Base-by-base conservation (phyloP, 2,113 vertebrate genomes). In the Paracanthobrama guichenoti region DNA sequence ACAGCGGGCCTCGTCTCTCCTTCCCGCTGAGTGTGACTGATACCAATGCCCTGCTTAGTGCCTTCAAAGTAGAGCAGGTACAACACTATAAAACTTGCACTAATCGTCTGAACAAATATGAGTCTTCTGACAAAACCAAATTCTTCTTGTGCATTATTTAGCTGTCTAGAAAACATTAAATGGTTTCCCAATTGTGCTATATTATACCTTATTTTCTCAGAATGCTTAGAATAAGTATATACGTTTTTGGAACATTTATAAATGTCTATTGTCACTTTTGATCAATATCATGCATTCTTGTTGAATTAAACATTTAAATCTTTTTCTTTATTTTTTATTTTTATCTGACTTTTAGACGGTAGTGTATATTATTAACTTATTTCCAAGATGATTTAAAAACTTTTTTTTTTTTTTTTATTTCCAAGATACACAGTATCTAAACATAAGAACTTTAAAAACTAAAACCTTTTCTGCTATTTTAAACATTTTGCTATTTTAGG, bases 51-150 rank as follows among this genome's bases (percentile, higher is more conserved):
- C 96, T 99, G 50, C 92, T 98, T 86, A 84, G 91, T 28, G 96
- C 94, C 53, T 98, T 98, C 91, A 97, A 95, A 88, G 90, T 97
- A 53, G 92, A 95, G 83, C 94, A 98, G 95, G 98, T 95, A 93
- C 69, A 77, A 75, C 39, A 22, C 18, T 39, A 22, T 59, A 46
- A 31, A 82, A 53, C 79, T 62, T 83, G 44, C 78, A 78, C 66
- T 55, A 14, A 78, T 67, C 31, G 50, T 78, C 75, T 60, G 53
- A 81, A 26, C 35, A 67, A 80, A 50, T 28, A 78, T 59, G 18
- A 64, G 77, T n/a, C 77, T 28, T 50, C 73, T 55, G 73, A 14
- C n/a, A 46, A 35, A 57, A 39, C 4, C 18, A 39, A 74, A 31
- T n/a, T 48, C 71, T 48, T 73, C 42, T 24, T 73, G 12, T 73